phyloP scores from a whole-genome alignment of 2,113 vertebrate genomes.

The Gnathonemus echidnorhynchus region DNA sequence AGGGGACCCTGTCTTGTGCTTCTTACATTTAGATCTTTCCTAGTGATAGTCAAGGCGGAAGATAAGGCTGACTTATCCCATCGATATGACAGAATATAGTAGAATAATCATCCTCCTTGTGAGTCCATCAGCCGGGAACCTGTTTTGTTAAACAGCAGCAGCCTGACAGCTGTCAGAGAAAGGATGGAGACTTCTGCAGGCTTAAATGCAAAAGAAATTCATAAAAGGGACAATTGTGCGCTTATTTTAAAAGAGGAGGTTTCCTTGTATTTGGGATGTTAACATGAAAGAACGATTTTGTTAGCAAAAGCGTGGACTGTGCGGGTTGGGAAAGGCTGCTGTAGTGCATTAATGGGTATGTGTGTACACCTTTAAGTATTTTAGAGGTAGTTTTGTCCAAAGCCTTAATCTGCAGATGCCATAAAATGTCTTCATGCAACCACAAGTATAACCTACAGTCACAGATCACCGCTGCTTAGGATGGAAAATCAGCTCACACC shows the following conservation, averaged over 20 bases:
- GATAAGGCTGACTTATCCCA: background rate
- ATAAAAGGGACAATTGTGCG: background rate
- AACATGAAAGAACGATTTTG: background rate
- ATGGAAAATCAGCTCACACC: conserved; percentile 1
- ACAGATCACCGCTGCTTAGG: background rate
- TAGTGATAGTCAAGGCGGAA: background rate
- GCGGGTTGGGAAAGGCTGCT: background rate
- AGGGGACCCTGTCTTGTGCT: background rate
- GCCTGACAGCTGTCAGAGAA: conserved; percentile 8
- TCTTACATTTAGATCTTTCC: background rate
- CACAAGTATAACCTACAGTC: background rate
- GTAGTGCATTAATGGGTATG: background rate
- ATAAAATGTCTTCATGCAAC: background rate
- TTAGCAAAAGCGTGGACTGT: background rate
- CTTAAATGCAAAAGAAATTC: background rate
- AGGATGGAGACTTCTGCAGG: background rate
- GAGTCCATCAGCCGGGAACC: conserved; percentile 2
- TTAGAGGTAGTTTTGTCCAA: background rate
- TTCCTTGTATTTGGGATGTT: background rate
- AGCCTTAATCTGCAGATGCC: background rate
- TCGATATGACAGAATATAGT: background rate
- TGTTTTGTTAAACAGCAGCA: conserved; percentile 5
- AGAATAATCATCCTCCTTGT: conserved; percentile 6
- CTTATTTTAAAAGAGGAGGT: background rate
- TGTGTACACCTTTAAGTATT: background rate